Evolutionary conservation across 2,113 vertebrate species (phyloP), one percentile per base, ranked within the genome.

Genomic region (Pygoscelis antarcticus): DNA sequence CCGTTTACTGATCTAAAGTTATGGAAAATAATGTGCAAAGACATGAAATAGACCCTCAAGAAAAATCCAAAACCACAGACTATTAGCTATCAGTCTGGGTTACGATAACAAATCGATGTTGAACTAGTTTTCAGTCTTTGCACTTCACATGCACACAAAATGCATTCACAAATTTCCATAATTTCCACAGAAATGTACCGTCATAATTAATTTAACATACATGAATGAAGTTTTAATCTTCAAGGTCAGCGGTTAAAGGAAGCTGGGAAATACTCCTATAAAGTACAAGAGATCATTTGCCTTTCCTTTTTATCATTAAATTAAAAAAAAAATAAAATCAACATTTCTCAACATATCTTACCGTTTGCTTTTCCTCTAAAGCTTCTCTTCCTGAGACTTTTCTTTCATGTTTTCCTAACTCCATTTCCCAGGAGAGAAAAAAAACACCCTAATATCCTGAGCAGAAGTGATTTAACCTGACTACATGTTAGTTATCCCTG

Each of bases 401-500:
- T 93, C 87, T 95, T 96, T 93, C 96, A 34, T 84, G 88, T 70
- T 97, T 98, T 95, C 93, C 97, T 93, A 97, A 91, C 93, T 98
- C 98, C 98, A 99, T 99, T 95, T 97, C 96, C 89, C 94, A 84
- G 65, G 40, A 62, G 79, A 26, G 38, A 57, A 26, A 36, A 10
- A 29, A 55, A 68, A 52, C 1, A 61, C 78, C 36, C 83, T 74
- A 89, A 93, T 94, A 96, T 84, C 90, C 95, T 72, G 77, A 91
- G 85, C 89, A 98, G 97, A 96, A 97, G 85, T 90, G 91, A 97
- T 95, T 91, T 94, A 96, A 95, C 62, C 46, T 82, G 90, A 90
- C 97, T 96, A 93, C 97, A 98, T 98, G 97, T 97, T 98, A 97
- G 95, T 88, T 98, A 95, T 51, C 89, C 92, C 93, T 76, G 94